Conservation (phyloP, 2,113 vertebrate species). For the Microtus pennsylvanicus region DNA sequence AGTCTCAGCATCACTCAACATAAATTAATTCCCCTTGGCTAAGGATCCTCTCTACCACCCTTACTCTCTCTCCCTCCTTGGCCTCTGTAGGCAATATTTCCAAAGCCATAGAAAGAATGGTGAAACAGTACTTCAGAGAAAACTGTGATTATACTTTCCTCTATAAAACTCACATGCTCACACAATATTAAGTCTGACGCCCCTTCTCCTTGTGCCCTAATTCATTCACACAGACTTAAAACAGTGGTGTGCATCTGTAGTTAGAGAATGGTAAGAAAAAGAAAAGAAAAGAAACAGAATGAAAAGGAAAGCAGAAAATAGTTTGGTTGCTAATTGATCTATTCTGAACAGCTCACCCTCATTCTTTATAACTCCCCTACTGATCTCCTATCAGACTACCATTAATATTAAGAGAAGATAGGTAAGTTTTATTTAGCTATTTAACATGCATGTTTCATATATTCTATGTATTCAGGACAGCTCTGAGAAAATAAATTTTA, state of each 20-base stretch:
- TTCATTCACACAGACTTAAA: background rate
- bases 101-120: background rate
- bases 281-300: too few species aligned
- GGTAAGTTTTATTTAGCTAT: background rate
- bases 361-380: background rate
- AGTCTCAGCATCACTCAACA: background rate
- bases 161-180: background rate
- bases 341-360: background rate
- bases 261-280: background rate
- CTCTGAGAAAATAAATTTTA: slow-evolving; percentile 8
- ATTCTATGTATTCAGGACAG: background rate
- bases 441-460: background rate
- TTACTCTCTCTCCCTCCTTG: background rate
- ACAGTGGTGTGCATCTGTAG: background rate
- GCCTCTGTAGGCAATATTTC: background rate
- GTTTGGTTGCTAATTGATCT: background rate
- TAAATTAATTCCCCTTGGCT: background rate
- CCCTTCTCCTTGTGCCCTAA: background rate
- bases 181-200: background rate
- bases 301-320: background rate
- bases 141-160: background rate
- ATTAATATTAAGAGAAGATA: background rate
- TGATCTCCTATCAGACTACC: background rate
- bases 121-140: slow-evolving; percentile 14
- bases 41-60: background rate